Evolutionary conservation across 1,140 invertebrate genomes (phyloP).

Genomic region (Euwallacea similis): DNA sequence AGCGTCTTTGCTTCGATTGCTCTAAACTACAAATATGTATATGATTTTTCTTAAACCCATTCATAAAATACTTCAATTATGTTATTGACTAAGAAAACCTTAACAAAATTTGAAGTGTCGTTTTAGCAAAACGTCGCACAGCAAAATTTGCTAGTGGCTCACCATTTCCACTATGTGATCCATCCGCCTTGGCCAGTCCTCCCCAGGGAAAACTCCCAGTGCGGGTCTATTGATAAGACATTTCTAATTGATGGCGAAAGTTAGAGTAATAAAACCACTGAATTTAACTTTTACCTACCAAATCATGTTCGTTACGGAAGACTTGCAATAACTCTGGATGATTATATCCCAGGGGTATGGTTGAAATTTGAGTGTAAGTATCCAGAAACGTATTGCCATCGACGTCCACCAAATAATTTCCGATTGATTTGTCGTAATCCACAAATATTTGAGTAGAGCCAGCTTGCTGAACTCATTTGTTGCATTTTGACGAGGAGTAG

Average conservation of each 20-base stretch:
- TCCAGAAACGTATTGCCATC: constrained; percentile 92
- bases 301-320: constrained; percentile 73
- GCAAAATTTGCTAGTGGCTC: not conserved
- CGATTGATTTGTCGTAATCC: constrained; percentile 92
- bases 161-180: constrained; percentile 58
- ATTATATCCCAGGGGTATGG: constrained; percentile 95
- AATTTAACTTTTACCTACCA: constrained; percentile 60
- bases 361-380: constrained; percentile 96
- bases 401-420: constrained; percentile 95
- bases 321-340: constrained; percentile 84
- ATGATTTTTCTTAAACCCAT: too few relatives aligned
- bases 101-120: not conserved
- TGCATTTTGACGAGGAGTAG: not conserved
- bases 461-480: constrained; percentile 36
- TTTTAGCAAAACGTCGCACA: not conserved
- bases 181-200: constrained; percentile 80
- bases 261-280: not conserved
- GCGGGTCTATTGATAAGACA: constrained; percentile 89
- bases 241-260: constrained; percentile 21
- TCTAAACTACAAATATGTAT: too few relatives aligned
- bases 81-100: not conserved
- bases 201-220: constrained; percentile 85
- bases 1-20: too few relatives aligned
- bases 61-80: too few relatives aligned
- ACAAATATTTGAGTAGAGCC: constrained; percentile 82